Evolutionary conservation across 2,888 invertebrate species (phyloP).

Genomic region (Diaperis boleti): DNA sequence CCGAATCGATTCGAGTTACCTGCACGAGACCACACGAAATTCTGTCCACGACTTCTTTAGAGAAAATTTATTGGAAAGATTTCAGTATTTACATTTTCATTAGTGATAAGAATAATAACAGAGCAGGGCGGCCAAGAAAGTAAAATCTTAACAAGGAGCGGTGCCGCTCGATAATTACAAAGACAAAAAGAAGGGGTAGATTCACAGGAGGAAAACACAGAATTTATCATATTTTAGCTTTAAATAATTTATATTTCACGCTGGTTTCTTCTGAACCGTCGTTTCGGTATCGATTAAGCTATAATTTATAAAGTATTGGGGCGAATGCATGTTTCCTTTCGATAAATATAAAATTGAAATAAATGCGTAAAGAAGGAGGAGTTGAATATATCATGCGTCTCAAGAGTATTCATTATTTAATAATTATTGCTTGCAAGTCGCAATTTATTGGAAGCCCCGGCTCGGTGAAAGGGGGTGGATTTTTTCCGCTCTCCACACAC

Average conservation of each 20-base stretch:
- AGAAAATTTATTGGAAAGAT: not conserved
- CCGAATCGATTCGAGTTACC: conserved; percentile 18
- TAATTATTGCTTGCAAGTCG: conserved; percentile 54
- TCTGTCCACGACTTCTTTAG: not conserved
- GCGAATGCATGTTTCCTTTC: conserved; percentile 55
- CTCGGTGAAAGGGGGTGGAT: conserved; percentile 38
- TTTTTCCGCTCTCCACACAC: conserved; percentile 16
- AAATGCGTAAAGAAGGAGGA: conserved; percentile 61
- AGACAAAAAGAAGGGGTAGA: conserved; percentile 17
- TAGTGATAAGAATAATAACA: not conserved
- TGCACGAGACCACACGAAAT: conserved; percentile 19
- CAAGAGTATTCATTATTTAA: conserved; percentile 60
- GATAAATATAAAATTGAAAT: conserved; percentile 62
- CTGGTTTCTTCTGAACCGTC: conserved; percentile 50
- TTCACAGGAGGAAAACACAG: conserved; percentile 42
- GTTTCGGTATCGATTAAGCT: conserved; percentile 57
- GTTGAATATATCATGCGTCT: conserved; percentile 57
- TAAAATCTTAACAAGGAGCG: conserved; percentile 21
- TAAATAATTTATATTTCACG: conserved; percentile 54
- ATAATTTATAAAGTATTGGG: conserved; percentile 59
- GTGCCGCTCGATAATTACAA: conserved; percentile 29
- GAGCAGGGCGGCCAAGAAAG: not conserved
- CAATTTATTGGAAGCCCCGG: conserved; percentile 40
- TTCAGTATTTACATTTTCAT: not conserved
- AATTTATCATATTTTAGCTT: conserved; percentile 52